phyloP scores from a whole-genome alignment of 37 sponge, comb jelly and placozoan genomes.

The Petrosia ficiformis region DNA sequence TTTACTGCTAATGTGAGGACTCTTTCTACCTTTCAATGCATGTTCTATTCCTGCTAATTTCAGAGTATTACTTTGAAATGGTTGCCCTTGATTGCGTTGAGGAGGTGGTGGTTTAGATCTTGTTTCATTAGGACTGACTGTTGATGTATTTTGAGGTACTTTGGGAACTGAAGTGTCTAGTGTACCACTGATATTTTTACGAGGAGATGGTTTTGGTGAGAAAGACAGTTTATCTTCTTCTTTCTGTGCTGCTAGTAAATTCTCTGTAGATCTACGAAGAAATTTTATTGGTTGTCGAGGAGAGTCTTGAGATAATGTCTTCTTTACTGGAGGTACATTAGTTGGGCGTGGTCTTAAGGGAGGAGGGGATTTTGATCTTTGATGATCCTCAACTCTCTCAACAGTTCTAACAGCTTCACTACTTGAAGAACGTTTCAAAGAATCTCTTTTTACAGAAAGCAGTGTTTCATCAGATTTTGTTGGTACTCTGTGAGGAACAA shows the following conservation, averaged over 20 bases:
- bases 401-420: background rate
- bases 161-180: background rate
- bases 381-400: background rate
- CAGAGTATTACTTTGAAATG: background rate
- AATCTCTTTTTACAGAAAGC: background rate
- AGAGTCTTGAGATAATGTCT: background rate
- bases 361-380: background rate
- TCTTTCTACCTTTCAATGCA: background rate
- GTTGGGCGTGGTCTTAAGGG: background rate
- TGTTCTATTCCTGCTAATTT: background rate
- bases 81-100: background rate
- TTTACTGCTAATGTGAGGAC: background rate
- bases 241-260: background rate
- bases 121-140: background rate
- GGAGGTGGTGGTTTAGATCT: background rate
- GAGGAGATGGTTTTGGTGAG: background rate
- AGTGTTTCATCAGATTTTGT: background rate
- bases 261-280: slow-evolving; percentile 6
- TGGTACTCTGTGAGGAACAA: background rate
- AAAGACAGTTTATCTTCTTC: background rate
- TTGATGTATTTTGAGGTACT: background rate
- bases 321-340: background rate
- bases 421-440: slow-evolving; percentile 14
- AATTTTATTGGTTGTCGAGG: background rate
- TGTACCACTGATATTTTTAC: background rate